Percentiles rank a stretch among this genome's conserved stretches.
Evolutionary conservation across 2,888 invertebrate species (phyloP).

Genomic region (Panopea generosa): DNA sequence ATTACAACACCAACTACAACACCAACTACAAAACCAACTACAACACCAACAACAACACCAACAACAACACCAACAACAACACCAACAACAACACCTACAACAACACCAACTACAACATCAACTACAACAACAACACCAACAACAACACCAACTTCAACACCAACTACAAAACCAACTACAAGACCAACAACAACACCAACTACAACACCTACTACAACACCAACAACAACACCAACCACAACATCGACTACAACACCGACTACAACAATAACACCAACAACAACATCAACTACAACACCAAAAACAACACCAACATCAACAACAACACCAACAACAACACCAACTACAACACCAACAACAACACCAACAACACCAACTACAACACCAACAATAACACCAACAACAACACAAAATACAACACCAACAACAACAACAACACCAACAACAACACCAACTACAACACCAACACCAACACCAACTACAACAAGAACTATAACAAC

Average conservation of each 20-base stretch:
- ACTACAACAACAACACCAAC: neutral
- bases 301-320: neutral
- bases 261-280: neutral
- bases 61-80: conserved; percentile 1
- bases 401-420: neutral
- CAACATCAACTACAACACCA: conserved; percentile 6
- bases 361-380: neutral
- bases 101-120: neutral
- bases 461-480: conserved; percentile 7
- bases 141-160: too few species aligned
- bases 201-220: neutral
- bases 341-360: conserved; percentile 2
- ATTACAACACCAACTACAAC: neutral
- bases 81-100: neutral
- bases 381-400: conserved; percentile 2
- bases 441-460: conserved; percentile 9
- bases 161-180: neutral
- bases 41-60: neutral
- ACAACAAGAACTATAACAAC: conserved; percentile 4
- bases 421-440: neutral
- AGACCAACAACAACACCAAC: neutral
- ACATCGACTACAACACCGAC: conserved; percentile 3
- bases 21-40: neutral
- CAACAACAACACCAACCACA: neutral
- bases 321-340: neutral